Base-by-base conservation (phyloP, 2,888 invertebrate species). In the Acrobasis repandana region DNA sequence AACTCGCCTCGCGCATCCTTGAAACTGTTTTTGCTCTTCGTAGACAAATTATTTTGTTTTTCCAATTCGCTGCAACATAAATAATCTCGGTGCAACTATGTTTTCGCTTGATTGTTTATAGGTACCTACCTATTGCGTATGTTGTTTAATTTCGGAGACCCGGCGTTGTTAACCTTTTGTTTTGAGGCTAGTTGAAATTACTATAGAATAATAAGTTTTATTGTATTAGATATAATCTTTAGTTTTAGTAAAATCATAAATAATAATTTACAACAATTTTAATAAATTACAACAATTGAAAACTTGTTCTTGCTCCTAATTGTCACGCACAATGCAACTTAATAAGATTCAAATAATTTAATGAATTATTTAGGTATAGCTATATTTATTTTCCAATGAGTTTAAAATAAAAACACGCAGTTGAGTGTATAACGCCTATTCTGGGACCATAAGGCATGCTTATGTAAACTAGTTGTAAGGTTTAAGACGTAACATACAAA, bases 1-100 rank as follows among this genome's bases (percentile, higher is more conserved):
- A 90, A 88, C 91, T 69, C 76, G 65, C 43, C 61, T 61, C 67
- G 60, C 69, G 76, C 76, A 86, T 87, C 90, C 90, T 90, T 90
- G 90, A 86, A 85, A 74, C 77, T 81, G 82, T 43, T 43, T 81
- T 85, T 84, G 73, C 67, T 67, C 69, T 76, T 72, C 66, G 77
- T 83, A 83, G 86, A 86, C 86, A 84, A 83, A 71, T 68, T 64
- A 64, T 65, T 72, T 75, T 75, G 77, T 79, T 82, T 78, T 73
- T 67, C 68, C 68, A 74, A 68, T 65, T 63, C 60, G 43, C 52
- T 56, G 65, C 65, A 66, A 69, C 60, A 63, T 65, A 61, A 58
- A 63, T 62, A 63, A 63, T 64, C 60, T 60, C 56, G 59, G 61
- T 63, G 58, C 28, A 36, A 58, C 16, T 63, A 48, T 64, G 64